These are phyloP conservation scores for Bombylius major DNA, from an alignment of 2,888 invertebrate species.

Conservation along the genomic window DNA sequence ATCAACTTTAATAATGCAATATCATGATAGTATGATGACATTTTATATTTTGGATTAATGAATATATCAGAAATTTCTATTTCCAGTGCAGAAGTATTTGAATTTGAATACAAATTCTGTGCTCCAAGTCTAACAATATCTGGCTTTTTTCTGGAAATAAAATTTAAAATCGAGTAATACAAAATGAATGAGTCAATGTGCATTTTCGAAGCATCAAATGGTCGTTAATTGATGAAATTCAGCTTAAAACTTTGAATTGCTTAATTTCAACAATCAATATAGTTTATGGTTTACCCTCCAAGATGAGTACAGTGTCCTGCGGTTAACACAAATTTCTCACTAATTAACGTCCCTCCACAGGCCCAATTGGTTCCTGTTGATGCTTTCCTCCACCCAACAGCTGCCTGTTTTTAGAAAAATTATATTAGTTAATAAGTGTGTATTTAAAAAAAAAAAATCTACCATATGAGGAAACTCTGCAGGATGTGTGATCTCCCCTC, in stretches of 20 bases:
- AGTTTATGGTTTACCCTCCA: slow-evolving; percentile 19
- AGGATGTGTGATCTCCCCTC: slow-evolving; percentile 38
- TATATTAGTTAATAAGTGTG: not conserved
- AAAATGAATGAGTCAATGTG: no score
- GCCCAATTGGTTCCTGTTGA: slow-evolving; percentile 25
- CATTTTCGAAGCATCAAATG: no score
- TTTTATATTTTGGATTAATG: slow-evolving; percentile 40
- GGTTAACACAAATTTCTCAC: slow-evolving; percentile 41
- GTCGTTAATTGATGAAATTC: no score
- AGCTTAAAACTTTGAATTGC: no score
- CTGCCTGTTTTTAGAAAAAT: slow-evolving; percentile 18
- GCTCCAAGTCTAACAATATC: slow-evolving; percentile 41
- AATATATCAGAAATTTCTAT: slow-evolving; percentile 35
- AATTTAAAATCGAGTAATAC: not conserved
- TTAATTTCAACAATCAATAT: no score
- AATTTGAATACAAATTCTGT: slow-evolving; percentile 34
- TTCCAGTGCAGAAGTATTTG: slow-evolving; percentile 33
- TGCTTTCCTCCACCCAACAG: slow-evolving; percentile 30
- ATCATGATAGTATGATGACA: slow-evolving; percentile 43
- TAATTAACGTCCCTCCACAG: slow-evolving; percentile 38
- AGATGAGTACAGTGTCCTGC: slow-evolving; percentile 43
- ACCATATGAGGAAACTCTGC: slow-evolving; percentile 49
- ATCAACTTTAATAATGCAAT: slow-evolving; percentile 43
- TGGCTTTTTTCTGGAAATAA: slow-evolving; percentile 36
- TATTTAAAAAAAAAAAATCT: slow-evolving; percentile 11